Conservation (phyloP, 1,140 invertebrate genomes). For the Himalopsyche phryganea region DNA sequence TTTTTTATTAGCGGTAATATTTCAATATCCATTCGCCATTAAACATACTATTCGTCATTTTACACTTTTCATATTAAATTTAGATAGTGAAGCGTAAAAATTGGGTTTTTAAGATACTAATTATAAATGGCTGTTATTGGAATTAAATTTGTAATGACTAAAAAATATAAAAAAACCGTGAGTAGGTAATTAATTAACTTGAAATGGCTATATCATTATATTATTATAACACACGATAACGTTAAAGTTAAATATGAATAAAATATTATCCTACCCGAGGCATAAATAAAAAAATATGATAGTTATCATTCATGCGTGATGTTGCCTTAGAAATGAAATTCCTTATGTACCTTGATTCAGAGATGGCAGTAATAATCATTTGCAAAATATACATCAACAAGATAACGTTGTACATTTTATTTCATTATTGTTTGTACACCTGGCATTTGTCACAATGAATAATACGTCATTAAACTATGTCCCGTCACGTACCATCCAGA, state of each 20-base stretch:
- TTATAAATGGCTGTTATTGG: not conserved
- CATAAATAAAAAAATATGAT: not conserved
- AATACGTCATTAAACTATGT: too few relatives aligned
- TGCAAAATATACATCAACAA: too few relatives aligned
- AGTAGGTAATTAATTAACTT: not conserved
- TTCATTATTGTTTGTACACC: too few relatives aligned
- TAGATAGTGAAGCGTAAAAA: too few relatives aligned
- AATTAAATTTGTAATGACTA: not conserved
- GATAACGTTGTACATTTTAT: too few relatives aligned
- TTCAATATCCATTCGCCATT: not conserved
- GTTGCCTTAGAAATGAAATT: too few relatives aligned
- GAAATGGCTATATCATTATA: constrained; percentile 1
- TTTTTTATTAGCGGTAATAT: not conserved
- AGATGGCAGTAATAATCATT: too few relatives aligned
- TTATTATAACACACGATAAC: not conserved
- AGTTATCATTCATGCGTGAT: too few relatives aligned
- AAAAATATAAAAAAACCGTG: not conserved
- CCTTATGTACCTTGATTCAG: too few relatives aligned
- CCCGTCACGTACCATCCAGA: too few relatives aligned
- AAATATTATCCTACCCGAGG: not conserved
- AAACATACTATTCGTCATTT: not conserved
- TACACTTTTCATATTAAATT: too few relatives aligned
- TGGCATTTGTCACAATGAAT: too few relatives aligned
- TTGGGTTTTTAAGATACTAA: not conserved
- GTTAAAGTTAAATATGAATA: not conserved